Evolutionary conservation across 2,888 invertebrate genomes (phyloP), one percentile per base, ranked within the genome.

Genomic region (Pollenia angustigena): DNA sequence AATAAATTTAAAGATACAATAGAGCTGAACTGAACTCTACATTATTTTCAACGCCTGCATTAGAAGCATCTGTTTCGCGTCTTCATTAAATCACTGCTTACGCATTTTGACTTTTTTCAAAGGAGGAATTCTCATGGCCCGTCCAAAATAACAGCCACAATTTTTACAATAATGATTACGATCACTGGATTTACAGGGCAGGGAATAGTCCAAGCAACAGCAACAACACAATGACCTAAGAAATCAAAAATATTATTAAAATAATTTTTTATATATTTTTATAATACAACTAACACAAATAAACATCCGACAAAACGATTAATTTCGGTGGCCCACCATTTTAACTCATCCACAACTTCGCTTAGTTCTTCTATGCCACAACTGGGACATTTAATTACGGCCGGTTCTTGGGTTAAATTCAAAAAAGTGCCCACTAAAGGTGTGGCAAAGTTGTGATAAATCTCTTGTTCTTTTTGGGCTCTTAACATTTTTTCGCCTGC

Each of bases 61-160:
- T 10, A 16, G 46, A 14, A 11, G 11, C 74, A 60, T 62, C 62
- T 50, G 50, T 14, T 60, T 14, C 14, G 32, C 46, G 7, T 16
- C 14, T 32, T 32, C 6, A 23, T 14, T 8, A 42, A 12, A 52
- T 44, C 18, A 60, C 32, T 60, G 44, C 16, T 78, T 42, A 9
- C 32, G 42, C 40, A 54, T 75, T 80, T 79, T 52, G 4, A 75
- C 54, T 48, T 54, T 85, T 71, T 89, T 89, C 32, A 92, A 88
- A 10, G 91, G 90, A 4, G 88, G 83, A 68, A 90, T 89, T 80
- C 91, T 91, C 91, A 92, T 91, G 75, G 90, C 90, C 44, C 93
- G 90, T 4, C 93, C 93, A 88, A 92, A 92, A 89, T 92, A 93
- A 84, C 92, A 92, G 85, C 92, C 92, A 76, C 93, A 93, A 79